Evolutionary conservation across 2,797 vertebrate species (phyloP), one percentile per base, ranked within the genome.

Genomic region (Anabas testudineus): DNA sequence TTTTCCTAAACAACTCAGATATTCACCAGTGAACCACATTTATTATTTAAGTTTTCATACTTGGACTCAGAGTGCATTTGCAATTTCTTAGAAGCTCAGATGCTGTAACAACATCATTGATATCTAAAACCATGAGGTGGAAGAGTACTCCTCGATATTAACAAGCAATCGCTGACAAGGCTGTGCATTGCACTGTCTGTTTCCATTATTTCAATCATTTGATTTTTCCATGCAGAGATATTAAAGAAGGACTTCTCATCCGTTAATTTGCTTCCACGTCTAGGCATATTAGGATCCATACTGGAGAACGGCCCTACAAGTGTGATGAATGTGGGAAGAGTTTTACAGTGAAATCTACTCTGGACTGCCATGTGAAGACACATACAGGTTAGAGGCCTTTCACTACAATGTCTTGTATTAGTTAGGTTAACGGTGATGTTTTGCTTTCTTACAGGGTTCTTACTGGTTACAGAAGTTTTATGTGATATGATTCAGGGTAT

Each of bases 331-430:
- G 98, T 76, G 97, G 96, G 14, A 99, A 99, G 88, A 96, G 94
- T 87, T 99, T 99, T 75, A 99, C 98, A 0, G 97, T 99, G n/a
- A 99, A 99, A 64, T 99, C 98, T 2, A 99, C 98, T 0, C 89
- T 99, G 55, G 98, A 99, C 87, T 99, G 97, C 73, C 98, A 99
- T 1, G 94, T 99, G 63, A 99, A 99, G 93, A 99, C 98, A 0
- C 98, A 99, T 79, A 96, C 96, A 92, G 98, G 98, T 99, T 26
- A 74, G 94, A 71, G 24, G 18, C 54, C 41, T 1, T 48, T 32
- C 10, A 42, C 30, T 6, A 15, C 2, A 66, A 15, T 37, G 10
- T 7, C 10, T 18, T 43, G 12, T 2, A n/a, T 30, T 28, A 6
- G 46, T 46, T 26, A 32, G 42, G 19, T 24, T 26, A 1, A 51